Conservation (phyloP, 2,888 invertebrate species). For the Crocallis elinguaria region DNA sequence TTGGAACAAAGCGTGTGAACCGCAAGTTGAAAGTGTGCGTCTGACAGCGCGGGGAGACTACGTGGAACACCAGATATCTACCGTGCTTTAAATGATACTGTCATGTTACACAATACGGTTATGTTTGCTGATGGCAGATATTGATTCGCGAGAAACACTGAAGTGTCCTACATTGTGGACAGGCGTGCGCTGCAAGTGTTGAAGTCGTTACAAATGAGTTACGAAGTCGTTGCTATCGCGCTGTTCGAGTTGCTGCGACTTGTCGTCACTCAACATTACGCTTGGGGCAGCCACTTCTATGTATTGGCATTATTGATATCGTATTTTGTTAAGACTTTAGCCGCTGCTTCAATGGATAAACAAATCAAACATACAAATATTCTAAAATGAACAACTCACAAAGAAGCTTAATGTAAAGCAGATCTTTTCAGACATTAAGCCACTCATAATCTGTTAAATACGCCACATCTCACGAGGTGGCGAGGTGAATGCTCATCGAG, state of each 20-base stretch:
- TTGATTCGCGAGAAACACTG: slow-evolving; percentile 50
- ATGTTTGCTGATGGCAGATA: slow-evolving; percentile 44
- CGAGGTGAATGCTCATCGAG: slow-evolving; percentile 27
- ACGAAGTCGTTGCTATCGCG: slow-evolving; percentile 39
- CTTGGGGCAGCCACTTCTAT: slow-evolving; percentile 28
- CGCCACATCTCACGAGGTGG: slow-evolving; percentile 22
- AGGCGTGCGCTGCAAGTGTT: slow-evolving; percentile 37
- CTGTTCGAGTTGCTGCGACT: slow-evolving; percentile 33
- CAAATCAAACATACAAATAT: neutral
- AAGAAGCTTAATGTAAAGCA: slow-evolving; percentile 8
- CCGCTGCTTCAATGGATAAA: neutral
- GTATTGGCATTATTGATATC: slow-evolving; percentile 31
- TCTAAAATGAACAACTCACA: too few relatives aligned
- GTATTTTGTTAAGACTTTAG: neutral
- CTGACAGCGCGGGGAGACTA: slow-evolving; percentile 55
- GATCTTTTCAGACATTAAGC: slow-evolving; percentile 5
- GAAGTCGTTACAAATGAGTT: slow-evolving; percentile 40
- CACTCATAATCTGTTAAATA: slow-evolving; percentile 17
- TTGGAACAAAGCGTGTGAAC: slow-evolving; percentile 80
- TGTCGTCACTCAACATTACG: slow-evolving; percentile 39
- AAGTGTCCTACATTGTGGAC: slow-evolving; percentile 39
- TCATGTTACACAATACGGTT: slow-evolving; percentile 50
- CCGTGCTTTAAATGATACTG: slow-evolving; percentile 49
- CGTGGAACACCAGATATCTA: slow-evolving; percentile 40
- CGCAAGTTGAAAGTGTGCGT: slow-evolving; percentile 77